A percentile compares a stretch with the other conserved stretches of the same genome.
phyloP scores from a whole-genome alignment of 2,113 vertebrate species.

The Colossoma macropomum region DNA sequence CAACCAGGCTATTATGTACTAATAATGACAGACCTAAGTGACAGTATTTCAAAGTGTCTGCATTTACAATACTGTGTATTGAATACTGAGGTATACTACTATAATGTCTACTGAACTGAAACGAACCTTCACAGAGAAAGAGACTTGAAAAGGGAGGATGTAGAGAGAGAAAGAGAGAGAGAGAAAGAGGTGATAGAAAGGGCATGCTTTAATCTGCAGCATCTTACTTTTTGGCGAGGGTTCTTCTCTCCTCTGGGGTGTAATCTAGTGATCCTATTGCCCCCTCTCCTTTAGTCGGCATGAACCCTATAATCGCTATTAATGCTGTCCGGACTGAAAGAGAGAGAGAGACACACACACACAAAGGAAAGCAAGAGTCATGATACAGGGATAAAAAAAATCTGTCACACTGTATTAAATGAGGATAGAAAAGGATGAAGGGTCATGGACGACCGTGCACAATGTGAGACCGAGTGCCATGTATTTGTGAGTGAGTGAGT shows the following conservation, averaged over 20 bases:
- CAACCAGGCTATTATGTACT: too few relatives aligned
- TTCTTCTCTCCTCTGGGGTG: constrained; percentile 92
- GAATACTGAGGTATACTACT: too few relatives aligned
- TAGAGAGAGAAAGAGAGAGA: neutral
- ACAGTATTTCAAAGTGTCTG: too few relatives aligned
- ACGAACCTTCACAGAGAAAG: neutral
- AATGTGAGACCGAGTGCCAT: constrained; percentile 32
- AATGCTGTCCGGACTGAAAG: constrained; percentile 93
- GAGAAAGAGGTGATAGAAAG: neutral
- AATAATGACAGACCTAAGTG: too few relatives aligned
- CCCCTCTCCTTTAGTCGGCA: constrained; percentile 98
- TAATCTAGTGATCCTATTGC: constrained; percentile 99
- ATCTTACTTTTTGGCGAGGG: constrained; percentile 96
- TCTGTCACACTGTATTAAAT: constrained; percentile 27
- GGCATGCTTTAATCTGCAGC: constrained; percentile 37
- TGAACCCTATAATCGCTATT: constrained; percentile 98
- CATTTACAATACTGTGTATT: too few relatives aligned
- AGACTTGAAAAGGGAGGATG: neutral
- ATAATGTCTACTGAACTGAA: too few relatives aligned
- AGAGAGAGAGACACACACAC: constrained; percentile 58
- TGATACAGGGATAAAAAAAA: neutral
- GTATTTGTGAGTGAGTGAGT: neutral
- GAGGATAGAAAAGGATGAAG: neutral
- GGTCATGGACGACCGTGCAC: neutral
- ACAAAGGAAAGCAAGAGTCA: constrained; percentile 12